phyloP scores from a whole-genome alignment of 2,797 vertebrate species.

The Lutjanus argentimaculatus region DNA sequence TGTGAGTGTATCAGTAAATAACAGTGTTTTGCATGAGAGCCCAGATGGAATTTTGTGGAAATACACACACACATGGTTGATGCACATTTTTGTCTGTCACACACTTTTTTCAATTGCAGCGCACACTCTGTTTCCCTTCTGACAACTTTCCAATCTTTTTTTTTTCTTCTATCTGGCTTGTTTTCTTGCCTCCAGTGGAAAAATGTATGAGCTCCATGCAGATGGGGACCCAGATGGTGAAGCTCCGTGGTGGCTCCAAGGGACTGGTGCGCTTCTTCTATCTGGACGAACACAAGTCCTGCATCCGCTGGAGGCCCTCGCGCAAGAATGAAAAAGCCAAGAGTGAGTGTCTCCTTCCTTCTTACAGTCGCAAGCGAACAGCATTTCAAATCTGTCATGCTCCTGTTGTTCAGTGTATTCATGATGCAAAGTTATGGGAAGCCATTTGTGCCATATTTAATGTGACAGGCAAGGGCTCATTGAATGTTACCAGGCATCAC shows the following conservation, averaged over 20 bases:
- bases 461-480: neutral
- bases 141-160: slow-evolving; percentile 23
- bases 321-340: slow-evolving; percentile 98
- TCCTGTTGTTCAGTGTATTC: neutral
- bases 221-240: slow-evolving; percentile 96
- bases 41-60: slow-evolving; percentile 27
- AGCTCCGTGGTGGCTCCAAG: slow-evolving; percentile 94
- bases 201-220: slow-evolving; percentile 98
- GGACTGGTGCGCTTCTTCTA: slow-evolving; percentile 95
- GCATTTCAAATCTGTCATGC: neutral
- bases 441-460: neutral
- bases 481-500: neutral
- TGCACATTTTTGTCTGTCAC: slow-evolving; percentile 18
- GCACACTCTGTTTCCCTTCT: slow-evolving; percentile 28
- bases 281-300: slow-evolving; percentile 96
- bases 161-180: slow-evolving; percentile 26
- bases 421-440: neutral
- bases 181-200: slow-evolving; percentile 88
- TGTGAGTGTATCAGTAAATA: slow-evolving; percentile 22
- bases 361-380: slow-evolving; percentile 1
- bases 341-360: slow-evolving; percentile 88
- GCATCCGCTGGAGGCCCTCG: slow-evolving; percentile 97
- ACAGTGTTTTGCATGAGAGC: slow-evolving; percentile 27
- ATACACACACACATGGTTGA: neutral
- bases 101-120: neutral